Evolutionary conservation across 2,797 vertebrate species (phyloP).

Genomic region (Rhadinocentrus ornatus): DNA sequence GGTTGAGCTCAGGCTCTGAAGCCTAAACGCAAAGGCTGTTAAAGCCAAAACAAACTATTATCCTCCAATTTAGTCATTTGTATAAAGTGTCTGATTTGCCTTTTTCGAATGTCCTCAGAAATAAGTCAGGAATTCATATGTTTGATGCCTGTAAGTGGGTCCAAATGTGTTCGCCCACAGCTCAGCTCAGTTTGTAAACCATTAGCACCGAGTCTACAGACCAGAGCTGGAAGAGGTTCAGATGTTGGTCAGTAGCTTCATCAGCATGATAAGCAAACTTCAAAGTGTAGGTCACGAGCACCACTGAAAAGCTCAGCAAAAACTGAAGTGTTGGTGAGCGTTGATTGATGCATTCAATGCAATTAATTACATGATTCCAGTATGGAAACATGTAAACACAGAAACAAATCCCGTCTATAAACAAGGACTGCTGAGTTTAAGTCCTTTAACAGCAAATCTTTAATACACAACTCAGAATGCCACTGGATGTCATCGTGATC

Average conservation of each 20-base stretch:
- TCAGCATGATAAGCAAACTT: slow-evolving; percentile 22
- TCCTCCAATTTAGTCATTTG: slow-evolving; percentile 52
- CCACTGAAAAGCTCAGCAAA: neutral
- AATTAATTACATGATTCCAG: slow-evolving; percentile 33
- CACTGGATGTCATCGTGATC: slow-evolving; percentile 7
- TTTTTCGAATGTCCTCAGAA: slow-evolving; percentile 31
- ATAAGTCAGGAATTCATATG: slow-evolving; percentile 43
- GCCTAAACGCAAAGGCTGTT: slow-evolving; percentile 14
- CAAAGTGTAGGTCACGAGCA: slow-evolving; percentile 16
- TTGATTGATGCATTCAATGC: slow-evolving; percentile 23
- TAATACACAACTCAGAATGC: neutral
- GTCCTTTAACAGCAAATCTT: slow-evolving; percentile 7
- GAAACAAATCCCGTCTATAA: slow-evolving; percentile 18
- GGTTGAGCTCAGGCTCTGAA: neutral
- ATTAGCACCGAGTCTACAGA: slow-evolving; percentile 46
- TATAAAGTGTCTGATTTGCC: slow-evolving; percentile 26
- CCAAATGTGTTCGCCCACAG: slow-evolving; percentile 64
- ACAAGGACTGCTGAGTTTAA: slow-evolving; percentile 6
- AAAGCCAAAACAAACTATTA: slow-evolving; percentile 39
- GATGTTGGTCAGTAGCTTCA: neutral
- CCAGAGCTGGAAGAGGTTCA: slow-evolving; percentile 42
- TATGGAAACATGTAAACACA: slow-evolving; percentile 26
- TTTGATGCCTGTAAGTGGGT: slow-evolving; percentile 60
- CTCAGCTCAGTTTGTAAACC: slow-evolving; percentile 55
- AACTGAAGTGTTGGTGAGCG: neutral